These are phyloP conservation scores for Trichonephila clavata DNA, from an alignment of 1,140 invertebrate genomes.

Conservation along the genomic window DNA sequence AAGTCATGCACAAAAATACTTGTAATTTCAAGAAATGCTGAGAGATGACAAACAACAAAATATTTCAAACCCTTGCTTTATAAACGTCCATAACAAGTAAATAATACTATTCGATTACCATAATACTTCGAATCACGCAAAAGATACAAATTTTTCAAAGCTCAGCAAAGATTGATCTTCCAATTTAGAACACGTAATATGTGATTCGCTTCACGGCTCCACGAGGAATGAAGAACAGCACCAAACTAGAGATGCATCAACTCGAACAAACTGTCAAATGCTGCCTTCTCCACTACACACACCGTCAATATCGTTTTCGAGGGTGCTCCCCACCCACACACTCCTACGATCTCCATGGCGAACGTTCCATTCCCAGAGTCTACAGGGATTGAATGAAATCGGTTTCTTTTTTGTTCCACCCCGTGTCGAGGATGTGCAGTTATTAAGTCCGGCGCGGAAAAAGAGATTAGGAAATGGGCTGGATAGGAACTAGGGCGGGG, in stretches of 20 bases:
- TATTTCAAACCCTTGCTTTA: too few species aligned
- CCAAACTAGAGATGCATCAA: not conserved
- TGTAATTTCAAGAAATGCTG: too few species aligned
- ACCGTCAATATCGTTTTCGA: not conserved
- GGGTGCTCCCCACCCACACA: not conserved
- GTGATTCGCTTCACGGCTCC: not conserved
- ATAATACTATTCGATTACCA: too few species aligned
- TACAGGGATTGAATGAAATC: slow-evolving; percentile 41
- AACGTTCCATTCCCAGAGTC: not conserved
- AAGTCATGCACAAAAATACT: too few species aligned
- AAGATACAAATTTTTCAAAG: too few species aligned
- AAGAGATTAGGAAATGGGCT: slow-evolving; percentile 70
- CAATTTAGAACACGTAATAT: not conserved
- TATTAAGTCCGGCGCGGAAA: slow-evolving; percentile 53
- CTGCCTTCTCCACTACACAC: not conserved
- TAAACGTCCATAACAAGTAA: too few species aligned
- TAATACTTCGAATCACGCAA: too few species aligned
- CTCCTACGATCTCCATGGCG: not conserved
- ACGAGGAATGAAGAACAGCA: not conserved
- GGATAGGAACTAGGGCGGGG: slow-evolving; percentile 68
- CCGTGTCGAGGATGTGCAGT: slow-evolving; percentile 7
- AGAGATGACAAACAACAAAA: too few species aligned
- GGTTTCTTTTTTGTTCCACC: not conserved
- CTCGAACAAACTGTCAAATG: slow-evolving; percentile 30
- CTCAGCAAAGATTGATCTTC: not conserved